Evolutionary conservation across 1,140 invertebrate genomes (phyloP).

Genomic region (Ganaspis sp.): DNA sequence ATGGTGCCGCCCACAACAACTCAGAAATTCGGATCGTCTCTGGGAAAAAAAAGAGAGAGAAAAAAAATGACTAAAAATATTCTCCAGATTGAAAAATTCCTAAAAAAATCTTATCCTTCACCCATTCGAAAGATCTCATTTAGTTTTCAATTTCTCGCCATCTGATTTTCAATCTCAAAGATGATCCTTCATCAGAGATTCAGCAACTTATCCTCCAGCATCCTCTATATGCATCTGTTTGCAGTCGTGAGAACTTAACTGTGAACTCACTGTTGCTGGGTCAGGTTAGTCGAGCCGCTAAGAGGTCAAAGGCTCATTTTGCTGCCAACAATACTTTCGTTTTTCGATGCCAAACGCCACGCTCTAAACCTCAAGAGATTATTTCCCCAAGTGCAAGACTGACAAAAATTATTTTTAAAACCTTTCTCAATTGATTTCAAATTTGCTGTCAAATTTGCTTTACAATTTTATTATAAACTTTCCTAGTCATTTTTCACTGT

Average conservation of each 20-base stretch:
- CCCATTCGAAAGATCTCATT: too few relatives aligned
- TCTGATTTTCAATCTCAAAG: neutral
- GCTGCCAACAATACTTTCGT: neutral
- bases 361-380: neutral
- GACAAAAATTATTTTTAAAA: too few relatives aligned
- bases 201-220: neutral
- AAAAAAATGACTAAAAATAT: too few relatives aligned
- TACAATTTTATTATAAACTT: too few relatives aligned
- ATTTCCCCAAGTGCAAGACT: neutral
- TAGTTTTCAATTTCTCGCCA: too few relatives aligned
- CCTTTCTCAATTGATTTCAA: too few relatives aligned
- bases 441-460: too few relatives aligned
- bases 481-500: too few relatives aligned
- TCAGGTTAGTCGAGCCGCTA: neutral
- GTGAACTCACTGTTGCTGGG: neutral
- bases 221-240: neutral
- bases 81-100: neutral
- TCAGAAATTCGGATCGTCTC: constrained; percentile 1
- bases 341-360: neutral
- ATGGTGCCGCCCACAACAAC: neutral
- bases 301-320: constrained; percentile 1
- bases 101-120: too few relatives aligned
- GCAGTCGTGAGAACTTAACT: constrained; percentile 1
- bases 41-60: neutral
- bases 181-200: neutral